A percentile compares a stretch with the other conserved stretches of the same genome.
phyloP scores from a whole-genome alignment of 2,113 vertebrate species.

The Zootoca vivipara region DNA sequence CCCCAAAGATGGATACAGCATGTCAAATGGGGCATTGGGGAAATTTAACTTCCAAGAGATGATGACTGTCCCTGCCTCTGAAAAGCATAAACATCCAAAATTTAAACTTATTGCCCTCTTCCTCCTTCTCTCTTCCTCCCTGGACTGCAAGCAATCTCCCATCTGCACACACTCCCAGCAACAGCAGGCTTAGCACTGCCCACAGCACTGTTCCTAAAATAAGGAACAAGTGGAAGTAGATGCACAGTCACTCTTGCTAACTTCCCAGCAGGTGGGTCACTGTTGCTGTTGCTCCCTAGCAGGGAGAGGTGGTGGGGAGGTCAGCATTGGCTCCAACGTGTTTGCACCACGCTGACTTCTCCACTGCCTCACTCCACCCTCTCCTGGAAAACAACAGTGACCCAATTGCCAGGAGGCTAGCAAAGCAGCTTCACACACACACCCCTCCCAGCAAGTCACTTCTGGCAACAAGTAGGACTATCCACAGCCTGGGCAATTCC shows the following conservation, averaged over 20 bases:
- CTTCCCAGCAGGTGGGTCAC: neutral
- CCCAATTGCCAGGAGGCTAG: no score
- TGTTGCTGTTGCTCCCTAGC: no score
- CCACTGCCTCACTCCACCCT: no score
- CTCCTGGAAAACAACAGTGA: no score
- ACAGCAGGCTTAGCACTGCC: no score
- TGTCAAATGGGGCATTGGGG: neutral
- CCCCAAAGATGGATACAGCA: neutral
- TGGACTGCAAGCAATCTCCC: neutral
- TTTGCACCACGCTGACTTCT: no score
- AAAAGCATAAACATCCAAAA: neutral
- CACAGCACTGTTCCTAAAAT: neutral
- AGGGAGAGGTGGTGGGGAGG: no score
- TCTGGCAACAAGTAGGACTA: slow-evolving; percentile 28
- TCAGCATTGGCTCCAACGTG: no score
- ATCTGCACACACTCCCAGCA: no score
- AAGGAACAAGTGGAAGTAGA: neutral
- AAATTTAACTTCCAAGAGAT: neutral
- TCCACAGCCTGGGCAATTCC: neutral
- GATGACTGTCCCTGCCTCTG: slow-evolving; percentile 12
- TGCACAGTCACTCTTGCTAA: neutral
- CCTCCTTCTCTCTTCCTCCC: neutral
- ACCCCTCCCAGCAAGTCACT: no score
- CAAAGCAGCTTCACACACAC: no score
- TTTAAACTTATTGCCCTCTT: neutral